phyloP scores from a whole-genome alignment of 1,140 invertebrate species.

The Scaptomyza hsui region DNA sequence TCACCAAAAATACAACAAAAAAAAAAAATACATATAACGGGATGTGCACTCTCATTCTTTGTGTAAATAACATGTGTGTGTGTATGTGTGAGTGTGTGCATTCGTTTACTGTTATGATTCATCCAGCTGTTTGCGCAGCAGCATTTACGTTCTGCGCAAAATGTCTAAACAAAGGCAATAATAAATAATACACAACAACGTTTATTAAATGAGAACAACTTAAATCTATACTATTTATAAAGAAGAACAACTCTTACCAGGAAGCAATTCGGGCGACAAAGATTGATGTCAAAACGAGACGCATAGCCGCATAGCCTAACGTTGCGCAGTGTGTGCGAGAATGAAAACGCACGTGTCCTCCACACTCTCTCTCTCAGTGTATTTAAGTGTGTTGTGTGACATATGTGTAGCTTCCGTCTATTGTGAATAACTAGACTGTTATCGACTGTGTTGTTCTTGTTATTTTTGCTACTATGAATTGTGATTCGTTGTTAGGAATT shows the following conservation, averaged over 20 bases:
- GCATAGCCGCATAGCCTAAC: conserved; percentile 37
- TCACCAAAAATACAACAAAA: conserved; percentile 20
- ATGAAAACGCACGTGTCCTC: conserved; percentile 74
- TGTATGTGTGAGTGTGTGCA: conserved; percentile 14
- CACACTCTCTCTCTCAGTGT: conserved; percentile 7
- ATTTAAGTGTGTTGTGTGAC: conserved; percentile 35
- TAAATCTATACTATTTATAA: too few relatives aligned
- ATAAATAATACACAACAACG: conserved; percentile 34
- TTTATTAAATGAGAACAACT: conserved; percentile 50
- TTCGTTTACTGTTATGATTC: conserved; percentile 70
- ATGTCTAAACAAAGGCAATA: conserved; percentile 46
- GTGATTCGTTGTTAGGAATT: conserved; percentile 40
- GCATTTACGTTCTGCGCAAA: conserved; percentile 63
- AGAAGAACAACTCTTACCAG: conserved; percentile 55
- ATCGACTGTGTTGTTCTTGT: conserved; percentile 57
- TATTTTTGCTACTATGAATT: conserved; percentile 55
- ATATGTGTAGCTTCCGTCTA: conserved; percentile 80
- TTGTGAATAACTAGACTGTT: conserved; percentile 69
- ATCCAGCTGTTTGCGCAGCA: conserved; percentile 73
- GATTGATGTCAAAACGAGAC: conserved; percentile 77
- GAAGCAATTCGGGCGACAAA: conserved; percentile 75
- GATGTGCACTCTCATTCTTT: conserved; percentile 42
- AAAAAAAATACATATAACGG: conserved; percentile 12
- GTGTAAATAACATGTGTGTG: conserved; percentile 10
- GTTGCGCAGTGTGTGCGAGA: conserved; percentile 53